These are phyloP conservation scores for Sebastes glaucus DNA, from an alignment of 2,797 vertebrate genomes.

Conservation along the genomic window DNA sequence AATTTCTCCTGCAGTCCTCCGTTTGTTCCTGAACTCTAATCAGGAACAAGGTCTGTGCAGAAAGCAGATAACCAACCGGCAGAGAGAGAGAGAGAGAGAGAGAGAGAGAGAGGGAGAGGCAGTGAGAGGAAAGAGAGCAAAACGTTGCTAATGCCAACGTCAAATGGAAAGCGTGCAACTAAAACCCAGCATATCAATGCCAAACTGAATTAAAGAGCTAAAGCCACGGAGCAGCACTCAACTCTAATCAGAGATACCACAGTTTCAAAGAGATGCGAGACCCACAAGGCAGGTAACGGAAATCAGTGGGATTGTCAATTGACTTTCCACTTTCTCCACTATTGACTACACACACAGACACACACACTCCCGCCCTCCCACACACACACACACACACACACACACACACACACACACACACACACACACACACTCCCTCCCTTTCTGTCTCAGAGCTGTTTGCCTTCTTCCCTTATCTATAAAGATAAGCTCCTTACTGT, in stretches of 20 bases:
- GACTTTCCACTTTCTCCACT: slow-evolving; percentile 22
- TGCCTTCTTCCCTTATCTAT: slow-evolving; percentile 66
- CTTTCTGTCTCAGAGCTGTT: slow-evolving; percentile 53
- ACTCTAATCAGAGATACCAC: slow-evolving; percentile 52
- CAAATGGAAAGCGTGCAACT: slow-evolving; percentile 15
- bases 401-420: not conserved
- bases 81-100: not conserved
- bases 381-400: not conserved
- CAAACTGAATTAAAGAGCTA: slow-evolving; percentile 36
- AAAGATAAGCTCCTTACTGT: slow-evolving; percentile 70
- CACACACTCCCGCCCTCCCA: not conserved
- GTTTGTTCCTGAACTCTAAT: slow-evolving; percentile 38
- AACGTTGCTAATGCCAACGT: slow-evolving; percentile 31
- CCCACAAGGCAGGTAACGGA: slow-evolving; percentile 47
- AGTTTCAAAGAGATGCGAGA: slow-evolving; percentile 53
- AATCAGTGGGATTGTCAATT: slow-evolving; percentile 38
- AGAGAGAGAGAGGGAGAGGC: not conserved
- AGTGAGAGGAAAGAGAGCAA: slow-evolving; percentile 1
- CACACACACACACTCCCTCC: not conserved
- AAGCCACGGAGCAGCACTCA: slow-evolving; percentile 16
- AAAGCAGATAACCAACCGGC: slow-evolving; percentile 38
- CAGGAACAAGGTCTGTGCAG: slow-evolving; percentile 23
- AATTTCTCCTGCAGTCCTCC: slow-evolving; percentile 20
- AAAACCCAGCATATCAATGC: slow-evolving; percentile 12
- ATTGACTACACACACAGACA: slow-evolving; percentile 14